phyloP scores from a whole-genome alignment of 2,797 vertebrate species.

The Chelmon rostratus region DNA sequence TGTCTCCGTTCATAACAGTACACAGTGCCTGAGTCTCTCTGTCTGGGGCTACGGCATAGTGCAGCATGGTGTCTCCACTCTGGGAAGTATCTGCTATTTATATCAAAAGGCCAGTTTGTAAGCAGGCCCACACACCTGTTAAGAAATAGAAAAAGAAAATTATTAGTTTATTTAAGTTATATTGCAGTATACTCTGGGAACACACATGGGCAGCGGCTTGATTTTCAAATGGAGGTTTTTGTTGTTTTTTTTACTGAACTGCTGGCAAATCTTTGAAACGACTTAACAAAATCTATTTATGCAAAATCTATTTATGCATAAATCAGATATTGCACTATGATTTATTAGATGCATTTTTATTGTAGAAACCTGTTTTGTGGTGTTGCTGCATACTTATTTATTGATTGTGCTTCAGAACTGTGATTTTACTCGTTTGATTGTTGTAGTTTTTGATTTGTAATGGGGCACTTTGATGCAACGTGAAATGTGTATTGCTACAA shows the following conservation, averaged over 20 bases:
- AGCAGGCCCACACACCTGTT: constrained; percentile 54
- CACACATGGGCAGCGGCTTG: constrained; percentile 85
- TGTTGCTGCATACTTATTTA: constrained; percentile 80
- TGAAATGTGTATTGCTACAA: constrained; percentile 86
- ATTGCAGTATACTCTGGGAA: constrained; percentile 89
- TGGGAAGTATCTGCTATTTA: constrained; percentile 92
- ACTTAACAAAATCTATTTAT: constrained; percentile 95
- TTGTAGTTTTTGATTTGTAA: constrained; percentile 95
- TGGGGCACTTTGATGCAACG: constrained; percentile 95
- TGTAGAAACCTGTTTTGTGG: constrained; percentile 93
- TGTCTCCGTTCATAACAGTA: constrained; percentile 87
- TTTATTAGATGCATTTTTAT: constrained; percentile 93
- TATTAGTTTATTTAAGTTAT: constrained; percentile 80
- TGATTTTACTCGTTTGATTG: constrained; percentile 91
- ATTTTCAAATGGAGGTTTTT: constrained; percentile 83
- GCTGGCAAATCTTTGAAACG: constrained; percentile 89
- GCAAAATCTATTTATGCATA: constrained; percentile 98
- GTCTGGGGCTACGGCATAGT: constrained; percentile 92
- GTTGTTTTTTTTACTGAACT: constrained; percentile 72
- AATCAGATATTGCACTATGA: constrained; percentile 98
- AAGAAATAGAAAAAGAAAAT: constrained; percentile 83
- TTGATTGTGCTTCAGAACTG: constrained; percentile 81
- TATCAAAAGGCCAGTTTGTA: constrained; percentile 89
- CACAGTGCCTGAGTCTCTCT: constrained; percentile 87
- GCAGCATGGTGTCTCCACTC: constrained; percentile 87